A percentile compares a stretch with the other conserved stretches of the same genome.
Evolutionary conservation across 2,113 vertebrate genomes (phyloP).

Genomic region (Seriola quinqueradiata): DNA sequence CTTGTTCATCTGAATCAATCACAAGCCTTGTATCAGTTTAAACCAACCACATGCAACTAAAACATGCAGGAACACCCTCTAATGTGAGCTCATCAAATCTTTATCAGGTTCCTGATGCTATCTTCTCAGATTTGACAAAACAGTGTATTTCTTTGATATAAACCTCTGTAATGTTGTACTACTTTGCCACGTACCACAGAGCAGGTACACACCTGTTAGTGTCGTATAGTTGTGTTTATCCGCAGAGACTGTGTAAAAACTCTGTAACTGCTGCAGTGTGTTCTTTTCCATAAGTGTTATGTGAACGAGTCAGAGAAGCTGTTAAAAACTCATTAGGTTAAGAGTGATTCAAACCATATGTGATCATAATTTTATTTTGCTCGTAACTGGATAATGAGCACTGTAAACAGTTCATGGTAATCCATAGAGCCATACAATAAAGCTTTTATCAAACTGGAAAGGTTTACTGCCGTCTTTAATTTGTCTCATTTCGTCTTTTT

Average conservation of each 20-base stretch:
- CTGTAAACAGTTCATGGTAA: slow-evolving; percentile 64
- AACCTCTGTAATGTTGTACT: slow-evolving; percentile 49
- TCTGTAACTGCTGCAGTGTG: slow-evolving; percentile 65
- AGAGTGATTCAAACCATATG: slow-evolving; percentile 33
- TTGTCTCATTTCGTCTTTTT: slow-evolving; percentile 61
- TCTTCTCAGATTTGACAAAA: slow-evolving; percentile 13
- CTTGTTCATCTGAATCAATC: not conserved
- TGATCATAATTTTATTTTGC: slow-evolving; percentile 67
- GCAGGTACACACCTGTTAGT: not conserved
- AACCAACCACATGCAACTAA: not conserved
- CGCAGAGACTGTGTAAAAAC: slow-evolving; percentile 10
- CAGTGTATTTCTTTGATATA: slow-evolving; percentile 38
- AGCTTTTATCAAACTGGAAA: slow-evolving; percentile 71
- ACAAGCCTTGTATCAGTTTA: not conserved
- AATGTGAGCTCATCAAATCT: not conserved
- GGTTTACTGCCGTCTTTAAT: slow-evolving; percentile 74
- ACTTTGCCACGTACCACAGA: slow-evolving; percentile 48
- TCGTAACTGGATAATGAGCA: slow-evolving; percentile 64
- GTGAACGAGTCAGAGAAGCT: slow-evolving; percentile 18
- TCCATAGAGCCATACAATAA: slow-evolving; percentile 76
- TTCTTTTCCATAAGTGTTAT: slow-evolving; percentile 40
- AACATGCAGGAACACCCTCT: not conserved
- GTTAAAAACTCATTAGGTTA: not conserved
- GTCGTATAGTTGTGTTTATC: too few species aligned
- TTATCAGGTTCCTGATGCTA: not conserved